Base-by-base conservation (phyloP, 2,113 vertebrate genomes). In the Pycnonotus jocosus region DNA sequence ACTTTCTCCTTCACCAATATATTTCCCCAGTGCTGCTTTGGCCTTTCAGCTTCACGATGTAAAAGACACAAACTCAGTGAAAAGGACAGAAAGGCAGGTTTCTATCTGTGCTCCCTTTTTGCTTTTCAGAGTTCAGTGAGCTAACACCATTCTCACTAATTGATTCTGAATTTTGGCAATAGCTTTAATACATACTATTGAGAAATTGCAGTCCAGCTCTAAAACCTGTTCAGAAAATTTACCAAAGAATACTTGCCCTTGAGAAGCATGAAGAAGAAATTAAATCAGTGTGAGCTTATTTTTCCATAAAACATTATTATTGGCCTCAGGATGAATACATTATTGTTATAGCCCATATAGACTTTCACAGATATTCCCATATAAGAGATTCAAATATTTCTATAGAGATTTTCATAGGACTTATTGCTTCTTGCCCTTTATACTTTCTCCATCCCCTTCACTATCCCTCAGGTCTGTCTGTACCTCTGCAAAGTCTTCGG, bases 21-120 rank as follows among this genome's bases (percentile, higher is more conserved):
- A 94, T 97, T 94, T 91, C 87, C 60, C 35, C 56, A 94, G 93
- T 87, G 88, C 88, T 92, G 78, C 82, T 86, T 93, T 95, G 93
- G 97, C 94, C 94, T 97, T 92, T 95, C 10, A 10, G 61, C 57
- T 53, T 73, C 62, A 35, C 4, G 17, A 82, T 66, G 81, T 86
- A 66, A 87, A 90, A 96, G 64, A 86, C 85, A 96, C 50, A 70
- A 79, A 83, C 92, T 56, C 24, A 0, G 90, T 94, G 86, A 90
- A 91, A 94, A 95, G 65, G 69, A 93, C 28, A 91, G 69, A 87
- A 81, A 96, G 93, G 62, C 58, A 45, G 70, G 66, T 86, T 92
- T 71, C 83, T 89, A 79, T 91, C 92, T 68, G 24, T 44, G 45
- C 60, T 93, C 48, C 61, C 74, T 51, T 94, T 88, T 35, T 15